Base-by-base conservation (phyloP, 2,113 vertebrate genomes). In the Smithornis capensis region DNA sequence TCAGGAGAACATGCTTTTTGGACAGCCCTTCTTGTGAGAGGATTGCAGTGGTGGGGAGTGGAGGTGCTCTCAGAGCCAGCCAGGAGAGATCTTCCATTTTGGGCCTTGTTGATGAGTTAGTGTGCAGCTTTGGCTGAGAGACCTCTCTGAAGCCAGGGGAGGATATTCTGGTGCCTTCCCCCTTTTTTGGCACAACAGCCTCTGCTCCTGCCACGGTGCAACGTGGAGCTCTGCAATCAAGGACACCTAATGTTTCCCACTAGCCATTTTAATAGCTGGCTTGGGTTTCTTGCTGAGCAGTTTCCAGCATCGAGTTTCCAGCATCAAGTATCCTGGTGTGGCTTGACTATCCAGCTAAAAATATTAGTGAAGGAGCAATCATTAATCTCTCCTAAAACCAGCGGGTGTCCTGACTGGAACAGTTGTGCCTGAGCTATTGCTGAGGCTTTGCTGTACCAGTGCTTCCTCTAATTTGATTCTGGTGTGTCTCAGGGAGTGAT, bases 331-430 rank as follows among this genome's bases (percentile, higher is more conserved):
- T 89, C 79, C 60, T 92, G 76, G 65, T 90, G 83, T 75, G 83
- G 45, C 71, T 77, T 86, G 47, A 62, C 75, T 69, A 37, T 25
- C 74, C 69, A 71, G 70, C 90, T 93, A 73, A 93, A 93, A 92
- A 73, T 73, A 65, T 42, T 85, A 77, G 37, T 57, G 79, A 83
- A 59, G 59, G 42, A 94, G 68, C 38, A 69, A n/a, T 86, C 71
- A 33, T 79, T 78, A 92, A 77, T 88, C 53, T 80, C 28, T 29
- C 25, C 55, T 87, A 56, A 86, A 67, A n/a, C 21, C 55, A 69
- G 50, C 1, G 0, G 31, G 24, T 75, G 27, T 81, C 83, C 64
- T 93, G 82, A 44, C 47, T 64, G 60, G 64, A 90, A 8, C 47
- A 47, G 55, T 67, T 83, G 47, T 64, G 40, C 70, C 70, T 77